Conservation (phyloP, 2,113 vertebrate species). For the Rynchops niger region DNA sequence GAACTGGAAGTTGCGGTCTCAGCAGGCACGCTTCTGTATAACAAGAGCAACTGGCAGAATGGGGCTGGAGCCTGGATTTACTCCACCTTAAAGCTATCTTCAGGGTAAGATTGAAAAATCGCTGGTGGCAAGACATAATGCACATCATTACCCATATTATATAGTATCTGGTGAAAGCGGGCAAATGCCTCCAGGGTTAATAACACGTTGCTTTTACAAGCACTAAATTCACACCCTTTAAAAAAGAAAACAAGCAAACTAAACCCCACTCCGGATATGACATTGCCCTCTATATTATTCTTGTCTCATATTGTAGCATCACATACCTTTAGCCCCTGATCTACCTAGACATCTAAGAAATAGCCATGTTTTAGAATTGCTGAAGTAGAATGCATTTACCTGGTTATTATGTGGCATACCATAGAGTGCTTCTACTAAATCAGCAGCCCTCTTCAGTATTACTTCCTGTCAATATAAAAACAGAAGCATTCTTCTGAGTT, state of each 20-base stretch:
- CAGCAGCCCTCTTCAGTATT: slow-evolving; percentile 92
- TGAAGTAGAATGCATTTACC: slow-evolving; percentile 73
- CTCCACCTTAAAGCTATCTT: neutral
- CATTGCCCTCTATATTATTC: neutral
- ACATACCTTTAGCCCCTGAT: neutral
- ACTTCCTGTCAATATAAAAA: slow-evolving; percentile 86
- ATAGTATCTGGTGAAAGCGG: neutral
- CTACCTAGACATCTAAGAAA: neutral
- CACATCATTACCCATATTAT: neutral
- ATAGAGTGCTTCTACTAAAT: slow-evolving; percentile 93
- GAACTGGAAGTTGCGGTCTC: neutral
- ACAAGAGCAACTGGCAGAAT: neutral
- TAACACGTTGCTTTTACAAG: neutral
- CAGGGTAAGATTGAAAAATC: neutral
- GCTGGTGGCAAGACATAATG: neutral
- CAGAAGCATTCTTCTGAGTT: slow-evolving; percentile 38
- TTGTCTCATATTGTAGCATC: neutral
- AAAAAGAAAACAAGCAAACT: neutral
- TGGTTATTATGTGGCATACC: slow-evolving; percentile 96
- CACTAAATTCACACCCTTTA: neutral
- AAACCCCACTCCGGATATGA: neutral
- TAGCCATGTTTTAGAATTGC: neutral
- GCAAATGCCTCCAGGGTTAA: neutral
- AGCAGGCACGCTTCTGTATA: neutral
- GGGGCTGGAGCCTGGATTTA: neutral